Conservation (phyloP, 92 coral and sea anemone species). For the Parazoanthus swiftii region DNA sequence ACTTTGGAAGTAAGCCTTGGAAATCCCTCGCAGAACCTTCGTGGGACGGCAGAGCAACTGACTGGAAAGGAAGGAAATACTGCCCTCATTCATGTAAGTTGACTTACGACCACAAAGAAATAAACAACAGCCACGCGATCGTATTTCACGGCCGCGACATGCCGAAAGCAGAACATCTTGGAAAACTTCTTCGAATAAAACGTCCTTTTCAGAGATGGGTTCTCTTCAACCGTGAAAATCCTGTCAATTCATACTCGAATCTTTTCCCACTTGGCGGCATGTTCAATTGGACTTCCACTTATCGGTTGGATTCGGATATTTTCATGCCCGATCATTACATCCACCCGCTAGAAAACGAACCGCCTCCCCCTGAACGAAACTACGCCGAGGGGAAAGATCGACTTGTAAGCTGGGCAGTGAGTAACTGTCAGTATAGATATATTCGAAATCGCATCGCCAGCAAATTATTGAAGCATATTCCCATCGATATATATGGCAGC, state of each 20-base stretch:
- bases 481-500: constrained; percentile 18
- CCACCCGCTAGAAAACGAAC: neutral
- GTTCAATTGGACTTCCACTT: constrained; percentile 31
- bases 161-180: constrained; percentile 14
- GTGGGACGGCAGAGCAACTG: constrained; percentile 31
- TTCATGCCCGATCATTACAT: constrained; percentile 30
- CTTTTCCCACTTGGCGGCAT: constrained; percentile 2
- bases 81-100: constrained; percentile 40
- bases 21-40: neutral
- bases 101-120: constrained; percentile 24
- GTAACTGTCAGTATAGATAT: neutral
- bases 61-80: constrained; percentile 29
- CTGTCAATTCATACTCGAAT: neutral
- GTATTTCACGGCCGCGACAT: constrained; percentile 52
- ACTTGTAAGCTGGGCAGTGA: constrained; percentile 24
- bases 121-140: constrained; percentile 46
- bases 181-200: constrained; percentile 2
- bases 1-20: constrained; percentile 21
- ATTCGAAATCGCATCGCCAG: constrained; percentile 11
- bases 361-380: neutral
- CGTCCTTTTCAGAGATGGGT: constrained; percentile 29
- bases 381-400: constrained; percentile 24
- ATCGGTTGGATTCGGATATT: constrained; percentile 32
- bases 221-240: constrained; percentile 28
- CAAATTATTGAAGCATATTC: neutral